phyloP scores from a whole-genome alignment of 2,888 invertebrate genomes.

The Macaria liturata region DNA sequence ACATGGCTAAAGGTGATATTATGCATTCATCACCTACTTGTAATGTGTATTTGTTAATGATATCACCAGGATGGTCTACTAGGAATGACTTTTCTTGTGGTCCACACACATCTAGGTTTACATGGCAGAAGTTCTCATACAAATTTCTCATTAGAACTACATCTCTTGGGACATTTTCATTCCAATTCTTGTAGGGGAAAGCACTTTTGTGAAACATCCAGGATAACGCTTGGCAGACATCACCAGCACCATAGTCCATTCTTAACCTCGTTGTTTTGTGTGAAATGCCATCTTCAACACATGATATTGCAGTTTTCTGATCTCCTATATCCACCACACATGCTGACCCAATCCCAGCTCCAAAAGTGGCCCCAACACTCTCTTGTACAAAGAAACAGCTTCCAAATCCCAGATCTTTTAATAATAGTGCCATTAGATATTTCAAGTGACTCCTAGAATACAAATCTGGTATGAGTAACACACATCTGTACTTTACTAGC shows the following conservation, averaged over 20 bases:
- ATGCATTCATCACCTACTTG: slow-evolving; percentile 96
- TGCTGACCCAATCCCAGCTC: slow-evolving; percentile 86
- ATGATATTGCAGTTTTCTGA: slow-evolving; percentile 97
- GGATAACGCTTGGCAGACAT: slow-evolving; percentile 94
- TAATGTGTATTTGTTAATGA: slow-evolving; percentile 88
- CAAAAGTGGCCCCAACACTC: slow-evolving; percentile 78
- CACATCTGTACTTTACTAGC: slow-evolving; percentile 91
- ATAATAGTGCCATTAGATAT: slow-evolving; percentile 90
- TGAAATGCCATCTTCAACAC: slow-evolving; percentile 98
- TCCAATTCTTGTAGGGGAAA: slow-evolving; percentile 94
- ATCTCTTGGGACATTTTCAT: slow-evolving; percentile 89
- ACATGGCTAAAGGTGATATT: slow-evolving; percentile 94
- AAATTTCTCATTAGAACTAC: slow-evolving; percentile 91
- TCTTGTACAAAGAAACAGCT: slow-evolving; percentile 93
- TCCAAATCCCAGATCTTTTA: slow-evolving; percentile 92
- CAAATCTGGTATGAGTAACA: slow-evolving; percentile 94
- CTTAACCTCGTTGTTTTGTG: slow-evolving; percentile 92
- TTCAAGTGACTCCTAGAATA: slow-evolving; percentile 93
- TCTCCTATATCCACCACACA: slow-evolving; percentile 98
- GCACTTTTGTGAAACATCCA: slow-evolving; percentile 95
- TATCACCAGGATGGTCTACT: slow-evolving; percentile 87
- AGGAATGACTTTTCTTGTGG: slow-evolving; percentile 92
- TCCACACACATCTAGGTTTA: slow-evolving; percentile 95
- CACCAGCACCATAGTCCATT: slow-evolving; percentile 95
- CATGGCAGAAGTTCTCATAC: slow-evolving; percentile 95